Evolutionary conservation across 2,888 invertebrate species (phyloP).

Genomic region (Callyntrura guangdongensis): DNA sequence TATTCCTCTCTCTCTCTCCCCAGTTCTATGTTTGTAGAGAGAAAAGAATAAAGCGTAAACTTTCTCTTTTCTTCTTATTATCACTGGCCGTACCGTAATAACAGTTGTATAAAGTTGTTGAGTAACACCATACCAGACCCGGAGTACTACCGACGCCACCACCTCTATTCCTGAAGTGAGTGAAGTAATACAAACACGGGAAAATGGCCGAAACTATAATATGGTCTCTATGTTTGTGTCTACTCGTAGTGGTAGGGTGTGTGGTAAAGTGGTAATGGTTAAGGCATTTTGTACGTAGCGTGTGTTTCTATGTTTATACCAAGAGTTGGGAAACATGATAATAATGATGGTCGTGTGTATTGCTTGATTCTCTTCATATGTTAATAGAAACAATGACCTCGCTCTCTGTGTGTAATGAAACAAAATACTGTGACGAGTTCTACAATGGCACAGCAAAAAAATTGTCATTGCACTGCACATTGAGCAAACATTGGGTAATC

Average conservation of each 20-base stretch:
- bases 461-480: too few species aligned
- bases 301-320: conserved; percentile 25
- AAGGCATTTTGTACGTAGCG: conserved; percentile 46
- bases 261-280: conserved; percentile 11
- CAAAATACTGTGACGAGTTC: background rate
- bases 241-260: background rate
- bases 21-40: conserved; percentile 12
- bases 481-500: too few species aligned
- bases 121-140: conserved; percentile 37
- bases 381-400: background rate
- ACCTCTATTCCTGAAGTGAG: background rate
- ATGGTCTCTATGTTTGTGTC: background rate
- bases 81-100: conserved; percentile 63
- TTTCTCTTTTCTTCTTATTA: conserved; percentile 71
- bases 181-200: conserved; percentile 37
- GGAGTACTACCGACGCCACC: background rate
- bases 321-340: conserved; percentile 22
- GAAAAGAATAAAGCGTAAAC: conserved; percentile 64
- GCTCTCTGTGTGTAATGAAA: background rate
- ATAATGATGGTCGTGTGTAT: conserved; percentile 27
- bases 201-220: background rate
- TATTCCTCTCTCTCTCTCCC: conserved; percentile 26
- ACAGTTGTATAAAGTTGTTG: conserved; percentile 63
- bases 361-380: conserved; percentile 27
- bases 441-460: too few species aligned